Conservation (phyloP, 2,888 invertebrate genomes). For the Linnaemya tessellans region DNA sequence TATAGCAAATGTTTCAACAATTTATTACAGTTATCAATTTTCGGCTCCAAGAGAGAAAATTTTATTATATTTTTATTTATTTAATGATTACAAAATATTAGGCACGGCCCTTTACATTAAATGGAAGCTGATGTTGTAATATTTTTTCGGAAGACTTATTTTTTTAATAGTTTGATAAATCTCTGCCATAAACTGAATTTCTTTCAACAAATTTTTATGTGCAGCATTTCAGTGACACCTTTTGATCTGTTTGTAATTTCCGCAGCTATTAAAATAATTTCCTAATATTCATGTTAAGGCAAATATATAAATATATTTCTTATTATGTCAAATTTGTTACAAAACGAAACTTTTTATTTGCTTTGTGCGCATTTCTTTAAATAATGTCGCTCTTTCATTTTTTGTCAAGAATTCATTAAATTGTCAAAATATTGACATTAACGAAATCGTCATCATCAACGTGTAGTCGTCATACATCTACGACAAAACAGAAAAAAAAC, state of each 20-base stretch:
- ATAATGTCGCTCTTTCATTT: slow-evolving; percentile 1
- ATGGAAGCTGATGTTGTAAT: background rate
- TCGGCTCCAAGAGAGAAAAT: too few relatives aligned
- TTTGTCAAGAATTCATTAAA: slow-evolving; percentile 72
- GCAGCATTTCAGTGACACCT: slow-evolving; percentile 8
- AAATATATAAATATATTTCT: slow-evolving; percentile 29
- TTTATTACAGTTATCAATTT: too few relatives aligned
- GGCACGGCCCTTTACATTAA: background rate
- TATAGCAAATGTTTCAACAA: too few relatives aligned
- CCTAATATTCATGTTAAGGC: slow-evolving; percentile 26
- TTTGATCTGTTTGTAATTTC: slow-evolving; percentile 35
- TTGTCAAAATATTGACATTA: slow-evolving; percentile 74
- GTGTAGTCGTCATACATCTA: background rate
- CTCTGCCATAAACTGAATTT: background rate
- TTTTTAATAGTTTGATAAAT: background rate
- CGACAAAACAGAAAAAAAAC: background rate
- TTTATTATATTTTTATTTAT: too few relatives aligned
- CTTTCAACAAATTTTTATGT: background rate
- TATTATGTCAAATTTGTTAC: background rate
- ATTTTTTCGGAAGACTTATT: background rate
- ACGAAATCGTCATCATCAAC: slow-evolving; percentile 43
- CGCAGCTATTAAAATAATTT: slow-evolving; percentile 10
- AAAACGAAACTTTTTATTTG: slow-evolving; percentile 31
- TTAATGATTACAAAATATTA: background rate
- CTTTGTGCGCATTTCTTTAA: slow-evolving; percentile 13